Percentiles rank a stretch among this genome's conserved stretches.
These are phyloP conservation scores for Oreotrochilus melanogaster DNA, from an alignment of 2,113 vertebrate species.

Conservation along the genomic window DNA sequence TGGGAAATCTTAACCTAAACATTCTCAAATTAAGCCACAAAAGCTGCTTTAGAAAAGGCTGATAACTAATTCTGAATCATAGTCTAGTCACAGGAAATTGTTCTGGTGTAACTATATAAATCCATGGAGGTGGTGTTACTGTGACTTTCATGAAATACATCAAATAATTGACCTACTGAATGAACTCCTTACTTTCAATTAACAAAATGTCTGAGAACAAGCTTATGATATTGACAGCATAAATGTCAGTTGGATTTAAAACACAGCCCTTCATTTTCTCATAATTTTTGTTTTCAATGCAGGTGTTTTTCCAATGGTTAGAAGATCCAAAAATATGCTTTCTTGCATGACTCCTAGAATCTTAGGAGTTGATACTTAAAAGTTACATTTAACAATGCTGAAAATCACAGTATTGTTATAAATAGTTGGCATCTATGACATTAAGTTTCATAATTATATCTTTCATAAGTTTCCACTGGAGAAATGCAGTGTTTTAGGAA, in stretches of 20 bases:
- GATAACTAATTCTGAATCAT: slow-evolving; percentile 18
- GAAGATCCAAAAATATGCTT: background rate
- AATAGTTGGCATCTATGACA: background rate
- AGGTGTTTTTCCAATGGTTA: background rate
- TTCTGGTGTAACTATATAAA: background rate
- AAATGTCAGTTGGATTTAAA: background rate
- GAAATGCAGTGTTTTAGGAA: background rate
- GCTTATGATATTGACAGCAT: background rate
- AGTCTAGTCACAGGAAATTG: background rate
- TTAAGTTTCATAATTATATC: background rate
- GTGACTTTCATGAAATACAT: background rate
- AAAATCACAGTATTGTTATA: background rate
- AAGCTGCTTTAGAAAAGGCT: slow-evolving; percentile 4
- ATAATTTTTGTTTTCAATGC: background rate
- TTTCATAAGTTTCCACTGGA: background rate
- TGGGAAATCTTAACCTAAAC: background rate
- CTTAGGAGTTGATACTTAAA: background rate
- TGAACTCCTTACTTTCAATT: background rate
- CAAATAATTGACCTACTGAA: background rate
- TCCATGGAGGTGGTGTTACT: background rate
- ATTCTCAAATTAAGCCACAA: background rate
- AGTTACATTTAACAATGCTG: background rate
- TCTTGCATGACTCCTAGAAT: background rate
- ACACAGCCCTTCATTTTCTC: background rate
- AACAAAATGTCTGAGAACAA: background rate